phyloP scores from a whole-genome alignment of 2,113 vertebrate genomes.

The Equus przewalskii region DNA sequence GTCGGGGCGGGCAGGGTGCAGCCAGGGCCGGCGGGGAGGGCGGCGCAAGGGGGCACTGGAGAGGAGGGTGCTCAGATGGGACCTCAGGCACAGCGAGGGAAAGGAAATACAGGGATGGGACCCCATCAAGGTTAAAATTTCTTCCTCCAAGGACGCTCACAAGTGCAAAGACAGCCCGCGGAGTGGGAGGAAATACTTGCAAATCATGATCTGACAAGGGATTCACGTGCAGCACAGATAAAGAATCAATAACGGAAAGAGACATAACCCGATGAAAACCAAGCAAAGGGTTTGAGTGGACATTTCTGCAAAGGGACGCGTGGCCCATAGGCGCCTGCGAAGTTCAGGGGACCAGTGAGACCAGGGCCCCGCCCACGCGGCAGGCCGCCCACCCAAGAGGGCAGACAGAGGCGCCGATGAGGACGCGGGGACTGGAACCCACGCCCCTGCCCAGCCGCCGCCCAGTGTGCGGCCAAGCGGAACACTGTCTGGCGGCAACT shows the following conservation, averaged over 20 bases:
- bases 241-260: not conserved
- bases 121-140: not conserved
- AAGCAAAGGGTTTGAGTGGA: not conserved
- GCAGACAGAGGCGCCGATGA: not conserved
- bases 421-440: not conserved
- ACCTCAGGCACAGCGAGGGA: not conserved
- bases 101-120: not conserved
- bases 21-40: not conserved
- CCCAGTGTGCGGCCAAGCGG: not conserved
- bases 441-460: not conserved
- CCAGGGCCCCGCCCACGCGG: too few relatives aligned
- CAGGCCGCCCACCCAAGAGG: too few relatives aligned
- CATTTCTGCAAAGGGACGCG: not conserved
- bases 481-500: not conserved
- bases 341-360: not conserved
- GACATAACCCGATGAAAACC: not conserved
- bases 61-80: not conserved
- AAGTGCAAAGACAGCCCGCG: not conserved
- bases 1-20: not conserved
- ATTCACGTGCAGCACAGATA: not conserved
- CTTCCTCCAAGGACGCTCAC: not conserved
- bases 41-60: not conserved
- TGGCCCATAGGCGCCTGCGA: not conserved
- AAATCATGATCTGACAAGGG: not conserved
- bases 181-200: not conserved